These are phyloP conservation scores for Myotis yumanensis DNA, from an alignment of 2,113 vertebrate species.

Conservation along the genomic window DNA sequence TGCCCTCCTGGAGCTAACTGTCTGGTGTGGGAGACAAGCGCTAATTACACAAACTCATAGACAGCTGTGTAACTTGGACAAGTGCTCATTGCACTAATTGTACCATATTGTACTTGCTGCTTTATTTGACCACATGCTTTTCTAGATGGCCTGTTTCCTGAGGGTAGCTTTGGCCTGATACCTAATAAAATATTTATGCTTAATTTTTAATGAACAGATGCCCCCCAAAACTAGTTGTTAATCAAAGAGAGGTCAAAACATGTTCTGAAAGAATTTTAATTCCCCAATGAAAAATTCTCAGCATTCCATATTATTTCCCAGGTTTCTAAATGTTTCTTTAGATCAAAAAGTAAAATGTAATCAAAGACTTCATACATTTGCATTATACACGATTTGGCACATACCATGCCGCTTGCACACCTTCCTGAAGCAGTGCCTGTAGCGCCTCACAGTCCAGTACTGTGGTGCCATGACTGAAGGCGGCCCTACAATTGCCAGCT, in stretches of 20 bases:
- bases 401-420: background rate
- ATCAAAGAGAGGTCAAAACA: background rate
- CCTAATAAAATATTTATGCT: background rate
- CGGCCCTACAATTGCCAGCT: background rate
- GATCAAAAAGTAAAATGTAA: background rate
- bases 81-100: background rate
- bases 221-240: background rate
- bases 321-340: background rate
- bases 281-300: background rate
- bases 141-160: background rate
- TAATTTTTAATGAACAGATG: background rate
- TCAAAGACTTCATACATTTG: background rate
- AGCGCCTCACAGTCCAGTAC: background rate
- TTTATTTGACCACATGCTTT: background rate
- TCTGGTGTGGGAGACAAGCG: background rate
- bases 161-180: background rate
- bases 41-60: background rate
- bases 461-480: background rate
- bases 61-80: background rate
- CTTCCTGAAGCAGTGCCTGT: background rate
- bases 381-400: background rate
- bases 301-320: background rate
- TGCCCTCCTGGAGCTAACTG: background rate
- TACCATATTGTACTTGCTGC: background rate
- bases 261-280: constrained; percentile 10